Conservation (phyloP, 2,888 invertebrate genomes). For the Tiliacea aurago region DNA sequence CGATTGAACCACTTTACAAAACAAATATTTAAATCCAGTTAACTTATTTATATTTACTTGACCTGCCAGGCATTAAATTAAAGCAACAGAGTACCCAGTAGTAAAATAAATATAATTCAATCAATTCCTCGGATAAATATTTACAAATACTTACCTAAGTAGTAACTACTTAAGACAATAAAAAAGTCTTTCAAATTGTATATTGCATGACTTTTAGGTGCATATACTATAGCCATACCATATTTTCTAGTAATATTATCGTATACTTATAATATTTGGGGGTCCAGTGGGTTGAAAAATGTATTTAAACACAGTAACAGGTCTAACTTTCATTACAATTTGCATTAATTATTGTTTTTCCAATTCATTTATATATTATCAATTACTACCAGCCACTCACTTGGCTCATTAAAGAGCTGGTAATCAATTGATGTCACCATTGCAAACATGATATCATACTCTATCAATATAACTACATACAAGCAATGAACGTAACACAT, state of each 20-base stretch:
- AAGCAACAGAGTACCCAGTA: neutral
- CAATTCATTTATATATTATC: conserved; percentile 3
- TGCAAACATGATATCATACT: conserved; percentile 50
- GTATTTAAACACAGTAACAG: neutral
- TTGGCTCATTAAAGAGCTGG: conserved; percentile 26
- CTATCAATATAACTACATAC: conserved; percentile 16
- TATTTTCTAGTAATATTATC: neutral
- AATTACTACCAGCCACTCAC: conserved; percentile 10
- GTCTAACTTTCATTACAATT: neutral
- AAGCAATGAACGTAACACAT: conserved; percentile 19
- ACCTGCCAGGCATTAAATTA: neutral
- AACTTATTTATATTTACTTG: conserved; percentile 14
- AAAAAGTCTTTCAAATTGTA: neutral
- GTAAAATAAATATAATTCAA: neutral
- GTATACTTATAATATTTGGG: neutral
- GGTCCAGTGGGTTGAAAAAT: neutral
- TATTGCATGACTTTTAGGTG: neutral
- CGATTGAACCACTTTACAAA: neutral
- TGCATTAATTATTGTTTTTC: neutral
- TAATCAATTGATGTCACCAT: conserved; percentile 42
- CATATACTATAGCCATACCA: neutral
- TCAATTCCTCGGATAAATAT: conserved; percentile 13
- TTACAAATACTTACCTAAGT: neutral
- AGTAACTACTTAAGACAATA: neutral
- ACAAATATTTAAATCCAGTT: neutral